phyloP scores from a whole-genome alignment of 2,113 vertebrate genomes.

The Thomomys bottae region DNA sequence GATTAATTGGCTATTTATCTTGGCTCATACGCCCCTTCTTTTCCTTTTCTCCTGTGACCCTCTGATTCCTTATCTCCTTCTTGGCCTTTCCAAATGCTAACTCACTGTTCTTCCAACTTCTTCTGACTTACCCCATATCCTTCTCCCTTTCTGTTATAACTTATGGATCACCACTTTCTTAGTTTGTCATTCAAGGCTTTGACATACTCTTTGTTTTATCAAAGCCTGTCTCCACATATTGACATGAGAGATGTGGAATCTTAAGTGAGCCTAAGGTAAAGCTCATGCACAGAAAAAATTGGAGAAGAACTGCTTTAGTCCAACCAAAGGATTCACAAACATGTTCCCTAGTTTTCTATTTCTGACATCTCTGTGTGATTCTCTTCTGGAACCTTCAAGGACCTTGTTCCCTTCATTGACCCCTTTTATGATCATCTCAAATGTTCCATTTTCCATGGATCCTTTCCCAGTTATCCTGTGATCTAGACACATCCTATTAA shows the following conservation, averaged over 20 bases:
- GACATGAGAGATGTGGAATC: neutral
- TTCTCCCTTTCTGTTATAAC: neutral
- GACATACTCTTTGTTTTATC: neutral
- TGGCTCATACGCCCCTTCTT: neutral
- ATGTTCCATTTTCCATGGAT: neutral
- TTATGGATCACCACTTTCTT: neutral
- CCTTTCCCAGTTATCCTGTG: neutral
- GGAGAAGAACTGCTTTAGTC: neutral
- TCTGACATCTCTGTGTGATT: neutral
- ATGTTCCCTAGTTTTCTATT: neutral
- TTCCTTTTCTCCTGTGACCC: neutral
- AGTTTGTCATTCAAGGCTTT: neutral
- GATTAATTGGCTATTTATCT: neutral
- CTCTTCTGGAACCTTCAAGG: too few relatives aligned
- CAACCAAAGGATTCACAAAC: neutral
- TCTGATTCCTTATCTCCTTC: neutral
- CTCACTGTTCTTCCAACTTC: slow-evolving; percentile 4
- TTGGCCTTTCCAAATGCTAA: neutral
- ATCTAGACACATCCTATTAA: neutral
- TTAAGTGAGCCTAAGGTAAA: neutral
- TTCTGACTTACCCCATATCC: neutral
- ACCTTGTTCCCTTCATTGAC: neutral
- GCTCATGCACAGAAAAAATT: neutral
- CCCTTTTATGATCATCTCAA: slow-evolving; percentile 1
- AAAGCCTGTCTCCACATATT: neutral